Conservation (phyloP, 2,888 invertebrate species). For the Oegoconia quadripuncta region DNA sequence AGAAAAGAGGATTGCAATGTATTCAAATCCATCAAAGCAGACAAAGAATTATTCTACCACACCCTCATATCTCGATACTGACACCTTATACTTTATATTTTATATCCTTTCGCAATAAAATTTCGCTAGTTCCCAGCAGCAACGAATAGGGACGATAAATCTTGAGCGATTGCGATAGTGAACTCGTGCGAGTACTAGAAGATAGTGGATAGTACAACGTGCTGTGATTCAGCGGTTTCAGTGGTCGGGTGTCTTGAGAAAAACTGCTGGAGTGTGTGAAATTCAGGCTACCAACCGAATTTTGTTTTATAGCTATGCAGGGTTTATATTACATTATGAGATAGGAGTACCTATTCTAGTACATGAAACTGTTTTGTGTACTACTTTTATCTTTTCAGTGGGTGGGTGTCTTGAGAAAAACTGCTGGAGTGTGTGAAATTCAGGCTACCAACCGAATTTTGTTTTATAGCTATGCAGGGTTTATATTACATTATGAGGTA, state of each 20-base stretch:
- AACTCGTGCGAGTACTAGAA: constrained; percentile 1
- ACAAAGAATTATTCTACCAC: constrained; percentile 4
- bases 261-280: not conserved
- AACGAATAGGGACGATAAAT: constrained; percentile 35
- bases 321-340: too few relatives aligned
- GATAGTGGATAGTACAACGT: not conserved
- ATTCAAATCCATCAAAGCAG: constrained; percentile 1
- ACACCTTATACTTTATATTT: constrained; percentile 14
- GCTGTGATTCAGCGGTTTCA: not conserved
- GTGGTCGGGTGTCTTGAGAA: not conserved
- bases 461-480: too few relatives aligned
- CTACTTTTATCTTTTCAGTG: too few relatives aligned
- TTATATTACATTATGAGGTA: too few relatives aligned
- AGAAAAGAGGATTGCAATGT: not conserved
- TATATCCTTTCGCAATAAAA: constrained; percentile 26
- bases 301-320: too few relatives aligned
- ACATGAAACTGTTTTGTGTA: too few relatives aligned
- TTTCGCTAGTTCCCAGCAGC: constrained; percentile 25
- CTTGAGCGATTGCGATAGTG: constrained; percentile 26
- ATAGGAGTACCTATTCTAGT: too few relatives aligned
- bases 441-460: too few relatives aligned
- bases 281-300: too few relatives aligned
- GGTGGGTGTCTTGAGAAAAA: not conserved
- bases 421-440: not conserved
- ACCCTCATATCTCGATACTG: constrained; percentile 11